Percentiles rank a stretch among this genome's conserved stretches.
phyloP scores from a whole-genome alignment of 2,113 vertebrate species.

The Sorex araneus region DNA sequence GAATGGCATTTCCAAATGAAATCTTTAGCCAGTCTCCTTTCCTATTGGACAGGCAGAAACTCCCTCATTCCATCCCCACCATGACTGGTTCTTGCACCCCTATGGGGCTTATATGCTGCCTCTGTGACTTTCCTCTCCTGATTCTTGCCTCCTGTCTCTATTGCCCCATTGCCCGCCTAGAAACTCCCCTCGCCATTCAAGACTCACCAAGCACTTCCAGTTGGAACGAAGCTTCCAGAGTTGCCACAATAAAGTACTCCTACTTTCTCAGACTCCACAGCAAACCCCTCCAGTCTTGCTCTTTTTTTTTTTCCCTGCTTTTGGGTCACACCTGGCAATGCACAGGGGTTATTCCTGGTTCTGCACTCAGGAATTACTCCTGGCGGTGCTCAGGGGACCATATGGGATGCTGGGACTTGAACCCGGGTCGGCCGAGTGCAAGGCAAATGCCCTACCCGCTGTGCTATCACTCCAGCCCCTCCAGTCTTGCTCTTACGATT shows the following conservation, averaged over 20 bases:
- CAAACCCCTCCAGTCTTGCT: background rate
- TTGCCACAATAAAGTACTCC: background rate
- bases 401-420: no score
- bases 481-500: no score
- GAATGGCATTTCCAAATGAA: background rate
- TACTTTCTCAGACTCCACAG: background rate
- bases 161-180: background rate
- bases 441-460: no score
- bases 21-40: background rate
- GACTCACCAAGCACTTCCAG: background rate
- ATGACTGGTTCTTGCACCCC: background rate
- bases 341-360: no score
- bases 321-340: no score
- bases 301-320: background rate
- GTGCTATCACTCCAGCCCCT: no score
- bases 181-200: background rate
- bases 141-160: background rate
- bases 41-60: background rate
- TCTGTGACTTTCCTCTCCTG: background rate
- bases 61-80: background rate
- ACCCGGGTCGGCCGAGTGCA: no score
- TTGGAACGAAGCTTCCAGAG: background rate
- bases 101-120: fast-evolving
- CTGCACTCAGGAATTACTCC: no score
- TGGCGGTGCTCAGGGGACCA: no score